These are phyloP conservation scores for Nothura maculosa DNA, from an alignment of 2,797 vertebrate genomes.

Conservation along the genomic window DNA sequence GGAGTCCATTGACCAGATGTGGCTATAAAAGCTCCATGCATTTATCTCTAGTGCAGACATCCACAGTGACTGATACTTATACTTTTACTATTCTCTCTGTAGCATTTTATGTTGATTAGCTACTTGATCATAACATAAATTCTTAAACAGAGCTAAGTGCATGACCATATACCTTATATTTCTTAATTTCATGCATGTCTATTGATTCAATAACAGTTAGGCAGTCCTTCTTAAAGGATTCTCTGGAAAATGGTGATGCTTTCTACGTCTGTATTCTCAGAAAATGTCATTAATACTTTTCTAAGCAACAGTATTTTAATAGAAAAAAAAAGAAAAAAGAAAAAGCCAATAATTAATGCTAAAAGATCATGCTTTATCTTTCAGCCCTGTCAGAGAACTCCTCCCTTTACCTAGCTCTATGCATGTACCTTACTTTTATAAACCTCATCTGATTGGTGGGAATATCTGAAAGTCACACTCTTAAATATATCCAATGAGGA, in stretches of 20 bases:
- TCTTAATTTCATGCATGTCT: conserved; percentile 13
- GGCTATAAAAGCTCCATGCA: not conserved
- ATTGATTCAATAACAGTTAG: conserved; percentile 38
- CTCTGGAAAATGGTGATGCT: not conserved
- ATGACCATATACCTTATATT: conserved; percentile 41
- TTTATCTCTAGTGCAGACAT: not conserved
- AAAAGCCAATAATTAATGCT: not conserved
- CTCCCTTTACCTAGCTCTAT: not conserved
- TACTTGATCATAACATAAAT: conserved; percentile 41
- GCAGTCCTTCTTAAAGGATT: not conserved
- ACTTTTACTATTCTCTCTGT: conserved; percentile 1
- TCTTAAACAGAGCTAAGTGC: conserved; percentile 44
- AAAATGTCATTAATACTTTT: conserved; percentile 7
- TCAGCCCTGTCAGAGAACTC: not conserved
- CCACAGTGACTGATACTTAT: not conserved
- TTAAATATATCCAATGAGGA: not conserved
- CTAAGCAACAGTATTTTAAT: not conserved
- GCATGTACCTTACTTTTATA: not conserved
- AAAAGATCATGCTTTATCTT: not conserved
- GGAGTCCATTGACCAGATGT: not conserved
- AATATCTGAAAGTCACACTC: not conserved
- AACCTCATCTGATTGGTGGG: not conserved
- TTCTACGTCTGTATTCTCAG: not conserved
- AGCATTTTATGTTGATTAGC: conserved; percentile 22
- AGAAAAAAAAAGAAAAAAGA: not conserved